phyloP scores from a whole-genome alignment of 2,888 invertebrate species.

The Pycnomerus fuliginosus region DNA sequence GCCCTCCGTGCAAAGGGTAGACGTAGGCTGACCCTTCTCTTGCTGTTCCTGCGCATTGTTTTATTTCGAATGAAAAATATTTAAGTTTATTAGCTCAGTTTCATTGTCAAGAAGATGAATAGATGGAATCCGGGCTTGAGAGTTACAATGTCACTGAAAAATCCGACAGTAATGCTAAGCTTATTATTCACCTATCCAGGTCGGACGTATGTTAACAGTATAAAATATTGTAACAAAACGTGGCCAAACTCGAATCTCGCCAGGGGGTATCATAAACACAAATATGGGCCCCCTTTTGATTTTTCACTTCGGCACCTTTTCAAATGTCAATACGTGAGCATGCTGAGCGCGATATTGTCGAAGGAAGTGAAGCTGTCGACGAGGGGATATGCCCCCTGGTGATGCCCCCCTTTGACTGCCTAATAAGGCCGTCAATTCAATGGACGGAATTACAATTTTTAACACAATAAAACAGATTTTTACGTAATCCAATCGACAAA shows the following conservation, averaged over 20 bases:
- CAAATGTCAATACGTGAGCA: constrained; percentile 46
- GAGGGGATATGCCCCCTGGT: constrained; percentile 35
- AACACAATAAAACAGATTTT: neutral
- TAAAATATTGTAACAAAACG: constrained; percentile 50
- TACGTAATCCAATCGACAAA: neutral
- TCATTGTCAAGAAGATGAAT: neutral
- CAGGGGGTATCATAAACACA: constrained; percentile 52
- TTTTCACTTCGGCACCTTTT: constrained; percentile 54
- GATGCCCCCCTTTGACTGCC: constrained; percentile 38
- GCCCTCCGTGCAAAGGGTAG: constrained; percentile 27
- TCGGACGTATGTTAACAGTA: constrained; percentile 45
- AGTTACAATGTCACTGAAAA: no score
- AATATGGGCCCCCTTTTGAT: constrained; percentile 49
- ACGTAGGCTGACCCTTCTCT: no score
- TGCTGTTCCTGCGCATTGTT: no score
- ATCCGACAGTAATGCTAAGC: constrained; percentile 32
- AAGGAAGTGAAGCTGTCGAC: constrained; percentile 29
- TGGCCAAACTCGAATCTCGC: constrained; percentile 49
- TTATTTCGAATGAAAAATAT: no score
- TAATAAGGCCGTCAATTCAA: constrained; percentile 44
- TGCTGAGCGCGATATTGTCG: constrained; percentile 42
- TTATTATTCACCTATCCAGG: constrained; percentile 44
- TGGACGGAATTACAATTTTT: constrained; percentile 7
- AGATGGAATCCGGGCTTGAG: no score
- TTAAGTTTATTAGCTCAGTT: no score